These are phyloP conservation scores for Toxotes lorentzi DNA, from an alignment of 2,797 vertebrate genomes.

Conservation along the genomic window DNA sequence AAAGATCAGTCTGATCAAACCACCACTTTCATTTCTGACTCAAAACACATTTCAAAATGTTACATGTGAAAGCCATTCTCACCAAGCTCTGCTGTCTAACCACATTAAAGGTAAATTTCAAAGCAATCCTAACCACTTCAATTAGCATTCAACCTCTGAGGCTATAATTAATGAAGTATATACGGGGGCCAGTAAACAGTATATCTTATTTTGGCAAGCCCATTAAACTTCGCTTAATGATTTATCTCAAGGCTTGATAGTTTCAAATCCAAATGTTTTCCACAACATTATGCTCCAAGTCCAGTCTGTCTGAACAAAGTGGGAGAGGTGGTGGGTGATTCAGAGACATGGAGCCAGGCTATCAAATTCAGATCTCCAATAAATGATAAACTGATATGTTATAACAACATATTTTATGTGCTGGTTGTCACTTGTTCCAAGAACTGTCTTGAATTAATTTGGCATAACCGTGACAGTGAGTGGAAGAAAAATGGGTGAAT, in stretches of 20 bases:
- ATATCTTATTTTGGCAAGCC: conserved; percentile 60
- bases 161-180: conserved; percentile 60
- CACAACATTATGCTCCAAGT: conserved; percentile 6
- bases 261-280: conserved; percentile 50
- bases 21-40: conserved; percentile 66
- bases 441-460: not conserved
- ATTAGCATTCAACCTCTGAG: conserved; percentile 63
- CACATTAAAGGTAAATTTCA: conserved; percentile 62
- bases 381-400: not conserved
- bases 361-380: not conserved
- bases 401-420: not conserved
- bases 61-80: conserved; percentile 59
- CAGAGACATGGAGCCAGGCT: not conserved
- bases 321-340: not conserved
- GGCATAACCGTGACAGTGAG: not conserved
- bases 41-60: conserved; percentile 66
- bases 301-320: not conserved
- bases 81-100: conserved; percentile 35
- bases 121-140: conserved; percentile 48
- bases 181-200: conserved; percentile 43
- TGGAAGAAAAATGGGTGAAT: not conserved
- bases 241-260: conserved; percentile 49
- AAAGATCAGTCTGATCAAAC: conserved; percentile 63
- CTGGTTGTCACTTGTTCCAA: not conserved
- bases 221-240: conserved; percentile 58